Percentiles rank a stretch among this genome's conserved stretches.
Evolutionary conservation across 1,140 invertebrate genomes (phyloP).

Genomic region (Melanaphis sacchari): DNA sequence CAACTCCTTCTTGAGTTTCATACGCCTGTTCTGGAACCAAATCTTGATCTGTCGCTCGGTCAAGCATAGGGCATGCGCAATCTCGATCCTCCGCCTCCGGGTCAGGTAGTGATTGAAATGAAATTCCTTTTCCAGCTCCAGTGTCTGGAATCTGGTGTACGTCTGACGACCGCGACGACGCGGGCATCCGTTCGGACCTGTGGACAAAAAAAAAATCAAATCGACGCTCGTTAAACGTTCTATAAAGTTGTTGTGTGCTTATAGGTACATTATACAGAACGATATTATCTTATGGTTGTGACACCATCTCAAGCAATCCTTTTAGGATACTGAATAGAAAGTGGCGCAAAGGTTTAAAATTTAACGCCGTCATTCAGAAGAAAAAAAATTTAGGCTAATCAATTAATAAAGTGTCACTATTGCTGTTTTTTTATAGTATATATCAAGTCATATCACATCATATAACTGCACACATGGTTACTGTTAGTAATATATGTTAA

Average conservation of each 20-base stretch:
- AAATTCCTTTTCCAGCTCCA: conserved; percentile 97
- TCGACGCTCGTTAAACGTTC: neutral
- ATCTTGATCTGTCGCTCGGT: conserved; percentile 97
- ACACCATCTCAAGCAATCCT: neutral
- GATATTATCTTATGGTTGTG: neutral
- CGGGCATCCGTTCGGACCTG: conserved; percentile 96
- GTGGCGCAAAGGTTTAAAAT: neutral
- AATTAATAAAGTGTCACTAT: neutral
- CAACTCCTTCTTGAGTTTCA: conserved; percentile 97
- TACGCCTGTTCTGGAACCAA: conserved; percentile 96
- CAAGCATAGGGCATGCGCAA: conserved; percentile 93
- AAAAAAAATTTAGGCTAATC: neutral
- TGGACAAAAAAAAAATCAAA: conserved; percentile 62
- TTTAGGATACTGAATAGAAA: neutral
- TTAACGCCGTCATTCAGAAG: neutral
- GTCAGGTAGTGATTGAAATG: conserved; percentile 98
- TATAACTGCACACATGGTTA: neutral
- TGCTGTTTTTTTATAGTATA: neutral
- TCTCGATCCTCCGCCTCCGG: conserved; percentile 92
- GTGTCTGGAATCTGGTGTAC: conserved; percentile 93
- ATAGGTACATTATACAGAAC: neutral
- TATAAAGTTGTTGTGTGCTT: neutral
- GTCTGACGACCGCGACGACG: conserved; percentile 92
- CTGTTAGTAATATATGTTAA: neutral
- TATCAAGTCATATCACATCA: neutral